Percentiles rank a stretch among this genome's conserved stretches.
These are phyloP conservation scores for Hexactinellida sp. DNA, from an alignment of 37 sponge, comb jelly and placozoan species.

Conservation along the genomic window DNA sequence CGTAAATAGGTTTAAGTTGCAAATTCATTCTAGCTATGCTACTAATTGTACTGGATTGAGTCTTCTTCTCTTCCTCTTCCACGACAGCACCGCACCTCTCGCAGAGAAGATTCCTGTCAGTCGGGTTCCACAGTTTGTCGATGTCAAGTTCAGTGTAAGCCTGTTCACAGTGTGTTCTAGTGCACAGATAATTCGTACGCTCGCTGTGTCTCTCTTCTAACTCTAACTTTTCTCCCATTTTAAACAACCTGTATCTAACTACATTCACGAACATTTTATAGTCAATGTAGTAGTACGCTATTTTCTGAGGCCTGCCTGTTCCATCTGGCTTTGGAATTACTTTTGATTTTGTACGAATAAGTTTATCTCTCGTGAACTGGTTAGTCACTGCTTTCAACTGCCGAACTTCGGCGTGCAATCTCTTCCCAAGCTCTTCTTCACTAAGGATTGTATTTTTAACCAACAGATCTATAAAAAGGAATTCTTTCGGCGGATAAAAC, in stretches of 20 bases:
- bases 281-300: constrained; percentile 74
- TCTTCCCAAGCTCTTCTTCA: background rate
- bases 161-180: constrained; percentile 24
- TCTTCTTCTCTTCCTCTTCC: constrained; percentile 17
- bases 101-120: constrained; percentile 25
- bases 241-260: constrained; percentile 69
- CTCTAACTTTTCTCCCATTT: constrained; percentile 62
- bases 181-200: constrained; percentile 59
- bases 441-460: constrained; percentile 11
- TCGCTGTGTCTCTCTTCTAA: constrained; percentile 45
- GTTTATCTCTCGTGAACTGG: background rate
- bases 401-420: background rate
- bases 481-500: background rate
- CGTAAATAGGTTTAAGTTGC: background rate
- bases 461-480: background rate
- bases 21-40: background rate
- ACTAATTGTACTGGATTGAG: background rate
- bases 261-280: constrained; percentile 82
- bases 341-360: background rate
- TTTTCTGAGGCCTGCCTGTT: constrained; percentile 21
- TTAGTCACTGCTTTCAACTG: background rate
- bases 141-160: constrained; percentile 62
- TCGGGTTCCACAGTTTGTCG: constrained; percentile 50
- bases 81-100: background rate
- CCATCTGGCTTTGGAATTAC: background rate